Conservation (phyloP, 1,140 invertebrate genomes). For the Elymnias hypermnestra region DNA sequence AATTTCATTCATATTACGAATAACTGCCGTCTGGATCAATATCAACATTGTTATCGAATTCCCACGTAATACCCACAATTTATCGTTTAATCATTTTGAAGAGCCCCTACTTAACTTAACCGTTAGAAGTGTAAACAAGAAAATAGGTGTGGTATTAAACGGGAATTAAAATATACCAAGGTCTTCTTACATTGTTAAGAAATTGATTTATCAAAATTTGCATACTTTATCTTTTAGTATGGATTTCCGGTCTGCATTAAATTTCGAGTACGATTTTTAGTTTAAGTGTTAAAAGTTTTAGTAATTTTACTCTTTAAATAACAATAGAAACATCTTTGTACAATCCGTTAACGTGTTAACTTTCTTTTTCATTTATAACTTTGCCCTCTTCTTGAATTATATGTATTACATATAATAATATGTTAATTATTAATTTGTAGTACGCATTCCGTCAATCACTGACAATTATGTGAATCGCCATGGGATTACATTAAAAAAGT, state of each 20-base stretch:
- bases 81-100: slow-evolving; percentile 49
- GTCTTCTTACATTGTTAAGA: slow-evolving; percentile 25
- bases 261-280: too few relatives aligned
- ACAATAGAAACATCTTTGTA: too few relatives aligned
- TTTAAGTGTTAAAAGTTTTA: too few relatives aligned
- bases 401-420: too few relatives aligned
- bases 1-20: slow-evolving; percentile 38
- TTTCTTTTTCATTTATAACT: too few relatives aligned
- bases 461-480: too few relatives aligned
- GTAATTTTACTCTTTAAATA: too few relatives aligned
- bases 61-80: slow-evolving; percentile 40
- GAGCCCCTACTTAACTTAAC: slow-evolving; percentile 31
- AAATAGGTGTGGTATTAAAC: slow-evolving; percentile 36
- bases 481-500: too few relatives aligned
- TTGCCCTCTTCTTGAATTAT: too few relatives aligned
- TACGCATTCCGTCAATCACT: too few relatives aligned
- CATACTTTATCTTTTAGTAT: slow-evolving; percentile 19
- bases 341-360: too few relatives aligned
- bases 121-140: slow-evolving; percentile 49
- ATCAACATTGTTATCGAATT: slow-evolving; percentile 43
- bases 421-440: too few relatives aligned
- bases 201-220: slow-evolving; percentile 18
- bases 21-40: slow-evolving; percentile 45
- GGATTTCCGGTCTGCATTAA: slow-evolving; percentile 38
- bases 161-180: slow-evolving; percentile 39